Evolutionary conservation across 2,113 vertebrate genomes (phyloP).

Genomic region (Okapia johnstoni): DNA sequence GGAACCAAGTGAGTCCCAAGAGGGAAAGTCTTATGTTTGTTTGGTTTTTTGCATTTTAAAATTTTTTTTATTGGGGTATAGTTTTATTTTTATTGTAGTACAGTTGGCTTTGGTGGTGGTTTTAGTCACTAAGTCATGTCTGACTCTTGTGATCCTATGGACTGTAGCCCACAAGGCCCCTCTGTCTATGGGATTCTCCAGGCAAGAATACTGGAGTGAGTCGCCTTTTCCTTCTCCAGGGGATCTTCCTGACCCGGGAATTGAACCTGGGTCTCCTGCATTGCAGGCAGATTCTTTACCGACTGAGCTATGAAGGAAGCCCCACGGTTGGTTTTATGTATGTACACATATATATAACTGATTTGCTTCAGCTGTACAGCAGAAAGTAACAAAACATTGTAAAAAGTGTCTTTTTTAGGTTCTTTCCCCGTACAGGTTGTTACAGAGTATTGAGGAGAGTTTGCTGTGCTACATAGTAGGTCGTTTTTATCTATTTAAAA

Average conservation of each 20-base stretch:
- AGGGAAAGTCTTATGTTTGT: not conserved
- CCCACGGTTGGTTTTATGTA: not conserved
- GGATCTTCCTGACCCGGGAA: not conserved
- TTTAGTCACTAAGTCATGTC: not conserved
- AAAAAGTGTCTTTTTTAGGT: not conserved
- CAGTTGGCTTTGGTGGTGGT: not conserved
- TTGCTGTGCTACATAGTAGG: not conserved
- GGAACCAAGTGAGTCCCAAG: not conserved
- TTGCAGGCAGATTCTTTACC: not conserved
- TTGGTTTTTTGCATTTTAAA: not conserved
- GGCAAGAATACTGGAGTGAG: not conserved
- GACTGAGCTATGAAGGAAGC: not conserved
- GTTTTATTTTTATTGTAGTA: not conserved
- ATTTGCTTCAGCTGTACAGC: not conserved
- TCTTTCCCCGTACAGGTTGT: not conserved
- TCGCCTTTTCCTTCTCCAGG: not conserved
- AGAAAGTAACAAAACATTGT: not conserved
- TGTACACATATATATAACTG: not conserved
- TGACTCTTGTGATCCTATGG: not conserved
- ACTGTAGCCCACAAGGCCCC: not conserved
- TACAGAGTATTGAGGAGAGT: not conserved
- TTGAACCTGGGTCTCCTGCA: not conserved
- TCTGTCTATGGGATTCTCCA: not conserved
- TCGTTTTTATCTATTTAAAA: not conserved
- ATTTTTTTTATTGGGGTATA: rapidly evolving